Percentiles rank a stretch among this genome's conserved stretches.
These are phyloP conservation scores for Sphaerophoria rueppellii DNA, from an alignment of 2,888 invertebrate species.

Conservation along the genomic window DNA sequence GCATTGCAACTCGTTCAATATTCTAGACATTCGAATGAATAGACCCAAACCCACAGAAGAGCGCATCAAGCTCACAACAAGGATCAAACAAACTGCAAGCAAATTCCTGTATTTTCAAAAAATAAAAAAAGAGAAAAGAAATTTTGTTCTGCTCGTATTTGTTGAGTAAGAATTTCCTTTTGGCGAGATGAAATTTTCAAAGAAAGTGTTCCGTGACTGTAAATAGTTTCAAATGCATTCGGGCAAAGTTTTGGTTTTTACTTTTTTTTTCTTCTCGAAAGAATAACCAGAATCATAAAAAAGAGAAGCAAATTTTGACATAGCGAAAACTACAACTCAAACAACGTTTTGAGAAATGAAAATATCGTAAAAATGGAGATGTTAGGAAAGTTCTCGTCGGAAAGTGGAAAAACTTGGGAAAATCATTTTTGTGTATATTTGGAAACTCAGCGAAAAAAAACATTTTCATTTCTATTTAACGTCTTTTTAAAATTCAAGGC, in stretches of 20 bases:
- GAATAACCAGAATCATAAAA: not conserved
- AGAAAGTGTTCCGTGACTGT: conserved; percentile 1
- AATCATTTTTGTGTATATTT: too few species aligned
- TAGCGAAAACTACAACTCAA: too few species aligned
- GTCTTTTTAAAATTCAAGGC: too few species aligned
- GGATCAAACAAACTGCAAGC: not conserved
- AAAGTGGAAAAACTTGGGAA: too few species aligned
- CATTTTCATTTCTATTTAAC: too few species aligned
- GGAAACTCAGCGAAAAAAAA: too few species aligned
- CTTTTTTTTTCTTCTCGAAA: not conserved
- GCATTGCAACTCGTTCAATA: conserved; percentile 14
- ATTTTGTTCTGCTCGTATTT: conserved; percentile 1
- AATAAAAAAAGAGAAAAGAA: not conserved
- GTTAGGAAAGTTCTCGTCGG: too few species aligned
- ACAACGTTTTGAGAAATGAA: too few species aligned
- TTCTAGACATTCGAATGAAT: conserved; percentile 16
- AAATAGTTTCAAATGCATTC: conserved; percentile 22
- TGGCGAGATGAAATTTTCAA: conserved; percentile 3
- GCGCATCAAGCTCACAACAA: not conserved
- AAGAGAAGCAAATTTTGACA: not conserved
- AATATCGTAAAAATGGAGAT: too few species aligned
- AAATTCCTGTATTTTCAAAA: conserved; percentile 1
- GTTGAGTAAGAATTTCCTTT: conserved; percentile 10
- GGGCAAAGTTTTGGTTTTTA: not conserved
- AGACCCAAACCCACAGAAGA: conserved; percentile 13